These are phyloP conservation scores for Eudemis profundana DNA, from an alignment of 2,888 invertebrate species.

Conservation along the genomic window DNA sequence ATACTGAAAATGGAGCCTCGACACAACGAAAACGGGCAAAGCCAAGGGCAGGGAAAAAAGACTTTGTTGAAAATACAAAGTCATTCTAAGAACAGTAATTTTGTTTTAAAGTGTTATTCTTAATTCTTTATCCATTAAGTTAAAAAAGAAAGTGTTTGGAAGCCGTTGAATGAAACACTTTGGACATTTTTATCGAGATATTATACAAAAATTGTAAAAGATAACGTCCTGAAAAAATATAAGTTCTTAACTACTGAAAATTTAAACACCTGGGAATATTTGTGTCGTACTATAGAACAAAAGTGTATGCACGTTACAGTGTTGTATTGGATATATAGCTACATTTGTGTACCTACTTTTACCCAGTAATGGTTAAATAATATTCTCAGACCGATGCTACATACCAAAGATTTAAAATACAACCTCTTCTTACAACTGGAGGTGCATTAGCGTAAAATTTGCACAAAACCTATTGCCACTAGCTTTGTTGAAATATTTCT, in stretches of 20 bases:
- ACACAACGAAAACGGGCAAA: conserved; percentile 3
- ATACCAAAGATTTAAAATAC: not conserved
- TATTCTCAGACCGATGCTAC: no score
- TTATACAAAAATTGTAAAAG: no score
- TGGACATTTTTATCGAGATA: not conserved
- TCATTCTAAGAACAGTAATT: not conserved
- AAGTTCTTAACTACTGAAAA: no score
- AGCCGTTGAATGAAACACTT: not conserved
- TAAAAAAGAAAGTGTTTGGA: not conserved
- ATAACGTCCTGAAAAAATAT: no score
- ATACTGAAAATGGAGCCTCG: not conserved
- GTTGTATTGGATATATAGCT: no score
- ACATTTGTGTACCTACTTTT: no score
- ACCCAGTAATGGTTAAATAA: no score
- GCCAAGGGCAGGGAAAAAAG: not conserved
- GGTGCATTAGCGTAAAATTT: not conserved
- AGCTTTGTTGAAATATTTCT: conserved; percentile 8
- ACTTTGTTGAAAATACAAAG: not conserved
- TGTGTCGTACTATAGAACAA: no score
- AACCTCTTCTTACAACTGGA: not conserved
- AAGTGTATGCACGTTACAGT: no score
- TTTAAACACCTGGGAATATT: no score
- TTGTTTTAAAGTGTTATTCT: not conserved
- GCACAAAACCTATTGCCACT: not conserved
- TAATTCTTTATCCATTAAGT: not conserved